Conservation (phyloP, 2,113 vertebrate genomes). For the Chamaetylas fuelleborni region DNA sequence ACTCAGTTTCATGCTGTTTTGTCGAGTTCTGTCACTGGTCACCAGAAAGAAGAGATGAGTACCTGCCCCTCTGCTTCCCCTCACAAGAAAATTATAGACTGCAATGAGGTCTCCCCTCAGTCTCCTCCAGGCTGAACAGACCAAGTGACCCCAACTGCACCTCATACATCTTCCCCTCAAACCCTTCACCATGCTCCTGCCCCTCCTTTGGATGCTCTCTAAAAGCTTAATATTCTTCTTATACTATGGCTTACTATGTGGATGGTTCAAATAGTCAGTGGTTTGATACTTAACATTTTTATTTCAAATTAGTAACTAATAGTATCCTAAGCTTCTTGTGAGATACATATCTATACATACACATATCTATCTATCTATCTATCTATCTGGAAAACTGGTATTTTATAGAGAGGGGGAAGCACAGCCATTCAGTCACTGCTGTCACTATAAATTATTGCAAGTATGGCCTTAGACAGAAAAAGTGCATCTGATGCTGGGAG, state of each 20-base stretch:
- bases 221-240: neutral
- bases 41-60: neutral
- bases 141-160: neutral
- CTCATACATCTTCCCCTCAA: neutral
- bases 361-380: too few species aligned
- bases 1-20: neutral
- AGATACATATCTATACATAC: neutral
- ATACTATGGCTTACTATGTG: neutral
- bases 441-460: conserved; percentile 34
- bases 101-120: neutral
- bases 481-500: conserved; percentile 20
- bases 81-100: neutral
- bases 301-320: neutral
- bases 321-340: neutral
- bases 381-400: neutral
- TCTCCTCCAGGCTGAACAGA: neutral
- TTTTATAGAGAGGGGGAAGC: neutral
- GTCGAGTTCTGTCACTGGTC: neutral
- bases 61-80: neutral
- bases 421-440: conserved; percentile 4
- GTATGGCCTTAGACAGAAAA: conserved; percentile 3
- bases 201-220: neutral
- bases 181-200: neutral
- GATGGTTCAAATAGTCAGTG: neutral
- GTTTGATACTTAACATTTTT: neutral